phyloP scores from a whole-genome alignment of 35 echinoderm and acorn worm species.

The Lytechinus variegatus region DNA sequence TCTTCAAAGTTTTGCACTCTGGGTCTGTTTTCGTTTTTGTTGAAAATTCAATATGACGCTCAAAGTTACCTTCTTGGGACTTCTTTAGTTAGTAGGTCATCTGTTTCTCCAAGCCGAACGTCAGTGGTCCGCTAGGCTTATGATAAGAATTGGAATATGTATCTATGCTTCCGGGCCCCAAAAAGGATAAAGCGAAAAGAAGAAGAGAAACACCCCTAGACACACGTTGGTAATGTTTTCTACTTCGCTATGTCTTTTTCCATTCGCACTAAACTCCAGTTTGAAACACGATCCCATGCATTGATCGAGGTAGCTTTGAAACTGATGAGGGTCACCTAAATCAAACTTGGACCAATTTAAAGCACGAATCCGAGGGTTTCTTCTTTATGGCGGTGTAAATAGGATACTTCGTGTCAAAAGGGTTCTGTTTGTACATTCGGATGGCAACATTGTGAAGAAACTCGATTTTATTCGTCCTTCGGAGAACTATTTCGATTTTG shows the following conservation, averaged over 20 bases:
- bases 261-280: not conserved
- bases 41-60: not conserved
- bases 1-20: too few species aligned
- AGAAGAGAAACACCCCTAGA: not conserved
- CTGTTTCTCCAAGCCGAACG: not conserved
- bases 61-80: too few species aligned
- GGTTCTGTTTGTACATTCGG: not conserved
- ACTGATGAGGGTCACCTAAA: not conserved
- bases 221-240: not conserved
- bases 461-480: not conserved
- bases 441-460: not conserved
- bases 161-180: not conserved
- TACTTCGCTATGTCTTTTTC: not conserved
- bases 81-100: not conserved
- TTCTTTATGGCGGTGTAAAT: not conserved
- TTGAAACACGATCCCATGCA: not conserved
- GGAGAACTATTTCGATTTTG: not conserved
- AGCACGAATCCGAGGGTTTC: not conserved
- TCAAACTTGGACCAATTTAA: slow-evolving; percentile 4
- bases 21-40: too few species aligned
- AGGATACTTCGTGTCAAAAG: not conserved
- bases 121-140: not conserved
- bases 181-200: not conserved
- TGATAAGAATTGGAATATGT: not conserved
- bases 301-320: not conserved